These are phyloP conservation scores for Biston stratarius DNA, from an alignment of 2,888 invertebrate genomes.

Conservation along the genomic window DNA sequence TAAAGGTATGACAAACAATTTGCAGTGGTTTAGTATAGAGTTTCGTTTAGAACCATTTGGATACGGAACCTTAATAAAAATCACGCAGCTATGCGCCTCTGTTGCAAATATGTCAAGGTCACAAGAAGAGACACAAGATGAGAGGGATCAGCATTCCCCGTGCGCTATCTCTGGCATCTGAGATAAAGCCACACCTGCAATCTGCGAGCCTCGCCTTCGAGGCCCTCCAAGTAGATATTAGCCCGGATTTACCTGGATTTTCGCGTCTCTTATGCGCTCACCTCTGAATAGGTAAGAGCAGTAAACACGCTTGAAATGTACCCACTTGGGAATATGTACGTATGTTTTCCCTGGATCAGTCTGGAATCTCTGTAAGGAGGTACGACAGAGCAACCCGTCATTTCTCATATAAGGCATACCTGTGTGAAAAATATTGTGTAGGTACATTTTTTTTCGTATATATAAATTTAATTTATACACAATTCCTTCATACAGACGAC, in stretches of 20 bases:
- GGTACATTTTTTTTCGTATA: neutral
- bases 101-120: conserved; percentile 32
- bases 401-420: neutral
- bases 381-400: too few relatives aligned
- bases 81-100: neutral
- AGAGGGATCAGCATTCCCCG: conserved; percentile 40
- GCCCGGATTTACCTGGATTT: conserved; percentile 31
- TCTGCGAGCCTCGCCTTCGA: conserved; percentile 29
- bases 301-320: conserved; percentile 7
- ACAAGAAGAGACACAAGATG: neutral
- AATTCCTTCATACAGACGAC: too few relatives aligned
- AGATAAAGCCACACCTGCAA: conserved; percentile 39
- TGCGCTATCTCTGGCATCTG: conserved; percentile 43
- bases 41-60: too few relatives aligned
- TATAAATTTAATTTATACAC: too few relatives aligned
- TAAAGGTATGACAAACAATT: too few relatives aligned
- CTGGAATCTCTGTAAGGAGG: neutral
- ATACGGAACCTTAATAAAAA: too few relatives aligned
- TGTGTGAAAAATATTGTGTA: neutral
- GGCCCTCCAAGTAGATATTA: conserved; percentile 29
- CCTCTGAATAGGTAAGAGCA: conserved; percentile 16
- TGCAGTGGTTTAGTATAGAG: too few relatives aligned
- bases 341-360: neutral
- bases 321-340: neutral
- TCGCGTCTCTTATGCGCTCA: conserved; percentile 21